Evolutionary conservation across 35 echinoderm and acorn worm species (phyloP).

Genomic region (Acanthaster planci): DNA sequence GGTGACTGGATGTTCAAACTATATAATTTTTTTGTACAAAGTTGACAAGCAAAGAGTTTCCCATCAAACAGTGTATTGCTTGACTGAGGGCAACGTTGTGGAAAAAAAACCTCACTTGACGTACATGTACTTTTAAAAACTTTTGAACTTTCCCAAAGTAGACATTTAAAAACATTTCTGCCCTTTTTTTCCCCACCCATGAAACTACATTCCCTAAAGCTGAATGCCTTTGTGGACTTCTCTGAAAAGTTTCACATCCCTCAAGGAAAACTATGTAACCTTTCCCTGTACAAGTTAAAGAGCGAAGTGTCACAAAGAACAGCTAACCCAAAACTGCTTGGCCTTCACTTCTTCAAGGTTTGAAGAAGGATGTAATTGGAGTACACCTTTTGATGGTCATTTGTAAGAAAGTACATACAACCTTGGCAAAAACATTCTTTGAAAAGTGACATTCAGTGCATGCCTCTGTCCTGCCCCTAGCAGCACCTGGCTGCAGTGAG

Average conservation of each 20-base stretch:
- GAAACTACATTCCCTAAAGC: no score
- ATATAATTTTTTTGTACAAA: not conserved
- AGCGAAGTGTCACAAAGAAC: no score
- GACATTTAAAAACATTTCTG: not conserved
- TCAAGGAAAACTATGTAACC: no score
- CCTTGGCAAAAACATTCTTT: not conserved
- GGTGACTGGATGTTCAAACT: not conserved
- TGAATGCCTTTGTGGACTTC: no score
- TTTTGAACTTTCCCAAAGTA: not conserved
- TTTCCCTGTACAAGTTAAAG: no score
- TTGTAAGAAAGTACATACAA: not conserved
- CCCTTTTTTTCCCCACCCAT: no score
- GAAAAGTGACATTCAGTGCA: not conserved
- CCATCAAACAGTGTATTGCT: not conserved
- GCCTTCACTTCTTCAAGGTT: no score
- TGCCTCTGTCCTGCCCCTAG: not conserved
- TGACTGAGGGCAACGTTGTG: not conserved
- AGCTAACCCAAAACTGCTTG: no score
- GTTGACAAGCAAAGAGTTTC: not conserved
- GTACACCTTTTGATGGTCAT: not conserved
- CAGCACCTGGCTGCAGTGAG: not conserved
- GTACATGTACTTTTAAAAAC: not conserved
- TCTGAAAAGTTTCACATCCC: no score
- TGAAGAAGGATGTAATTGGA: no score
- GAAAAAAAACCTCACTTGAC: not conserved